A percentile compares a stretch with the other conserved stretches of the same genome.
Evolutionary conservation across 2,888 invertebrate species (phyloP).

Genomic region (Leptinotarsa juncta): DNA sequence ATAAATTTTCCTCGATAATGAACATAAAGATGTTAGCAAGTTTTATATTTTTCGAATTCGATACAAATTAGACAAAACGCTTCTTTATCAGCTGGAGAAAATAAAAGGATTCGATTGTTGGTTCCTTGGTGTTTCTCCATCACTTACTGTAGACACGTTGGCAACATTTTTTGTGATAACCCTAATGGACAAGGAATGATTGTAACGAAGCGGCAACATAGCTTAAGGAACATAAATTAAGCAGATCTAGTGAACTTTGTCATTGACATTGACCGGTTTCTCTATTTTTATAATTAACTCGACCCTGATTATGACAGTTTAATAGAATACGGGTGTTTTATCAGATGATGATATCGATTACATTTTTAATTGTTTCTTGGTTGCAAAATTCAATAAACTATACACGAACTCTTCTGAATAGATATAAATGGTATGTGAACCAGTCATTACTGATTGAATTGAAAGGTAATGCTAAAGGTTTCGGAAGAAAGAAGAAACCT

Average conservation of each 20-base stretch:
- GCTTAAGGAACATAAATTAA: constrained; percentile 26
- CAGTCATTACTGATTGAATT: neutral
- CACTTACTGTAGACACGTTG: too few relatives aligned
- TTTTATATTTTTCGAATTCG: too few relatives aligned
- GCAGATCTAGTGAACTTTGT: constrained; percentile 48
- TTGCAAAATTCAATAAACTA: neutral
- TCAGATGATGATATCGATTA: constrained; percentile 53
- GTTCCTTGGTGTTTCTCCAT: too few relatives aligned
- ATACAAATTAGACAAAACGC: too few relatives aligned
- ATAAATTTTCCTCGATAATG: too few relatives aligned
- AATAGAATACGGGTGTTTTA: constrained; percentile 59
- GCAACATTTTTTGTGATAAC: too few relatives aligned
- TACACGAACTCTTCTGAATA: neutral
- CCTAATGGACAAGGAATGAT: too few relatives aligned
- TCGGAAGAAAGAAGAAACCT: too few relatives aligned
- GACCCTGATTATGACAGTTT: constrained; percentile 46
- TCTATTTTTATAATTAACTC: constrained; percentile 34
- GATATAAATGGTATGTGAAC: neutral
- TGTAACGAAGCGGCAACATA: constrained; percentile 20
- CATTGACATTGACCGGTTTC: constrained; percentile 58
- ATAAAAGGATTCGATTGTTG: too few relatives aligned
- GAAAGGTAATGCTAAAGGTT: too few relatives aligned
- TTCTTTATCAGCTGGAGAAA: too few relatives aligned
- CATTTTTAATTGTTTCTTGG: constrained; percentile 30
- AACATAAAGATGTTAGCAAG: too few relatives aligned